Base-by-base conservation (phyloP, 1,140 invertebrate genomes). In the Latrodectus geometricus region DNA sequence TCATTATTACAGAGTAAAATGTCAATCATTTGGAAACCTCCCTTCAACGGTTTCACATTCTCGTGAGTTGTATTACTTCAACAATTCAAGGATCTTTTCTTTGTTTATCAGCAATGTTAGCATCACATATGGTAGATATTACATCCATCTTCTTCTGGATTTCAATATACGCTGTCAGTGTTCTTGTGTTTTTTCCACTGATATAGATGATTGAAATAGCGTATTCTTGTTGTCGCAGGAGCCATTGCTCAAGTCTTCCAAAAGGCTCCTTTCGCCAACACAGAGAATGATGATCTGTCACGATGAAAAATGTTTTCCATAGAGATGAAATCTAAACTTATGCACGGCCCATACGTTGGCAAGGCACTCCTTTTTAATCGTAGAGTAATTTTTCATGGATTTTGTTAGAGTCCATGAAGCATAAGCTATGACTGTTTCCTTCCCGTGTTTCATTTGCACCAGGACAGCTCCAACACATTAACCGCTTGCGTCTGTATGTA, bases 401-500 rank as follows among this genome's bases (percentile, higher is more conserved):
- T 15, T 0, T 0, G 17, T 70, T 20, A 87, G 54, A 9, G 11
- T 49, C 17, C 20, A 54, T 0, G 56, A 83, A 8, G 77, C 89
- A 74, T 89, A 90, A 0, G 88, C 89, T 14, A 90, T 87, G 11
- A 89, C 87, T 69, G 75, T 61, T 74, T 89, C 52, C 79, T 89
- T 80, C 7, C 90, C 89, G 48, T 90, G 87, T 15, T 90, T 66
- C 9, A 88, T 86, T 89, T 92, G 91, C 20, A 90, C 89, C 21
- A 93, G 66, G 5, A 92, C 89, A 14, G 90, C 92, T 14, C 91
- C 91, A 54, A 92, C 83, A 9, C 90, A 90, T 84, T 88, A 88
- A 11, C 90, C 89, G 17, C 90, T 91, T 17, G 91, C 91, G 89
- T 93, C 92, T 0, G 91, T 92, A 49, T 91, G 90, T 0, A 92